Evolutionary conservation across 2,113 vertebrate genomes (phyloP), one percentile per base, ranked within the genome.

Genomic region (Formicarius rufipectus): DNA sequence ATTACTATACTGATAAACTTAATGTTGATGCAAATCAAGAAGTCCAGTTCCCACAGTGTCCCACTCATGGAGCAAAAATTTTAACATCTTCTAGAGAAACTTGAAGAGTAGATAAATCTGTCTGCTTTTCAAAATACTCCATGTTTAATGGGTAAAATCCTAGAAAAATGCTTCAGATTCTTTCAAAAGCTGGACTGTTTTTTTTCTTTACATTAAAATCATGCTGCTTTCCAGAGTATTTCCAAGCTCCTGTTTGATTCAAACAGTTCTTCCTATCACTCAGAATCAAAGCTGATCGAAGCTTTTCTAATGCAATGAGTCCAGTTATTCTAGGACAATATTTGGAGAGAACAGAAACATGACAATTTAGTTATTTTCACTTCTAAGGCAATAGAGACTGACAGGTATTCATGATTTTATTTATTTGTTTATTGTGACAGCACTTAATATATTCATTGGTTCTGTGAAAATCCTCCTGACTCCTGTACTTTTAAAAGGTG

Each of bases 401-500:
- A 14, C 4, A 59, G 23, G 84, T 27, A 69, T 8, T 93, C 1
- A 33, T 49, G 28, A 24, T 20, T 76, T 81, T 90, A 42, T 84
- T 52, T 87, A n/a, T 60, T 72, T 73, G 42, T 90, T 68, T 93
- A 42, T 30, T 64, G 37, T 73, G 55, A 93, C 67, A 56, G 5
- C 4, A 80, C 33, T 96, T 89, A 92, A 89, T 94, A 37, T 71
- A 96, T 79, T 95, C 52, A 80, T 69, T 84, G 13, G 47, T 90
- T 81, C 31, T 44, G 6, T 71, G 76, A 96, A 96, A 90, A 69
- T 94, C 50, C 49, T 79, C 84, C 47, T 42, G 68, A 42, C 10
- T 30, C n/a, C 30, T 40, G 37, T 84, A 88, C 18, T 94, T 96
- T 97, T 86, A 96, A 93, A 95, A 84, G 56, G 58, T 64, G n/a